Percentiles rank a stretch among this genome's conserved stretches.
phyloP scores from a whole-genome alignment of 2,113 vertebrate species.

The Carassius auratus region DNA sequence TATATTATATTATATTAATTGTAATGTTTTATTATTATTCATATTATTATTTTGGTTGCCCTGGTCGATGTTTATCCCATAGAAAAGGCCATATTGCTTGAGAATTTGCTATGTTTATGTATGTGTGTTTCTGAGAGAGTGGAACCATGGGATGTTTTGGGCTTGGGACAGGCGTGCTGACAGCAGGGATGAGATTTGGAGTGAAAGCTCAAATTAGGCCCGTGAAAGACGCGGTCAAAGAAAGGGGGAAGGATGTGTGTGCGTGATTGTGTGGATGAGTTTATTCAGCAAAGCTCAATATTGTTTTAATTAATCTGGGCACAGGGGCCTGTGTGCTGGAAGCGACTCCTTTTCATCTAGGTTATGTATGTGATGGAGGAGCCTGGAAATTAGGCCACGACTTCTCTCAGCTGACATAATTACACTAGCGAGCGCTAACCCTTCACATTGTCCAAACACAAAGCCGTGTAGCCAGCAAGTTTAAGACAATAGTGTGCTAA shows the following conservation, averaged over 20 bases:
- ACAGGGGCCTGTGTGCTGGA: conserved; percentile 38
- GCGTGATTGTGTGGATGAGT: conserved; percentile 36
- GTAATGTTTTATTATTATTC: not conserved
- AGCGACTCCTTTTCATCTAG: conserved; percentile 46
- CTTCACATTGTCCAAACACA: conserved; percentile 27
- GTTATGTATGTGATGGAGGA: conserved; percentile 1
- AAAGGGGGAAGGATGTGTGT: not conserved
- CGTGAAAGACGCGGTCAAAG: conserved; percentile 25
- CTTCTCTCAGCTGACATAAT: conserved; percentile 50
- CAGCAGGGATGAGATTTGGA: conserved; percentile 35
- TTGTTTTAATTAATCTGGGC: conserved; percentile 59
- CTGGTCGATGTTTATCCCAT: not conserved
- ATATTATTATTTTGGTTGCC: not conserved
- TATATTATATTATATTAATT: not conserved
- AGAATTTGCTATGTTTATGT: not conserved
- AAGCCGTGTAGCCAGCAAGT: not conserved
- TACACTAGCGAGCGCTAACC: conserved; percentile 42
- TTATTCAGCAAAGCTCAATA: conserved; percentile 38
- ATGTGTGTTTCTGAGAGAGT: not conserved
- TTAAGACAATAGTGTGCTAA: conserved; percentile 21
- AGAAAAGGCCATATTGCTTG: not conserved
- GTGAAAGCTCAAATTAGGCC: conserved; percentile 44
- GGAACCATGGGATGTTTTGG: not conserved
- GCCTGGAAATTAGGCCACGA: conserved; percentile 35
- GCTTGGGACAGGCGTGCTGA: conserved; percentile 27